phyloP scores from a whole-genome alignment of 2,113 vertebrate genomes.

The Bungarus multicinctus region DNA sequence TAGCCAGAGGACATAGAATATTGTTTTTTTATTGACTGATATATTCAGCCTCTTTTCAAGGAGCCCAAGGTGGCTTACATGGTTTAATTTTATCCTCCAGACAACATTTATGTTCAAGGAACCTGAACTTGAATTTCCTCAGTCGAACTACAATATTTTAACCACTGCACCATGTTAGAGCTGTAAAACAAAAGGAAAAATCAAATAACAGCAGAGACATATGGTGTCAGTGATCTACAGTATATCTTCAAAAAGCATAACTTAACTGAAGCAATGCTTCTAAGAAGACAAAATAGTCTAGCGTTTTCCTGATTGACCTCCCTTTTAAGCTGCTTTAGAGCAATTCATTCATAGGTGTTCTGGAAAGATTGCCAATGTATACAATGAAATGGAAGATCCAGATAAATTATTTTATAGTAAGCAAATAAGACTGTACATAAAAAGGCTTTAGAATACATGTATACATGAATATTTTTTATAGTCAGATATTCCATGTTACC shows the following conservation, averaged over 20 bases:
- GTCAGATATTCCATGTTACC: background rate
- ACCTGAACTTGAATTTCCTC: background rate
- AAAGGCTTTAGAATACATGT: accelerated
- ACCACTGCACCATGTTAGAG: background rate
- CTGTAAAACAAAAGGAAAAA: background rate
- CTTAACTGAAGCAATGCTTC: conserved; percentile 18
- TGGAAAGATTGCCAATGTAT: conserved; percentile 35
- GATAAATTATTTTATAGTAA: conserved; percentile 14
- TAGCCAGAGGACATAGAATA: background rate
- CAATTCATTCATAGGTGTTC: conserved; percentile 34
- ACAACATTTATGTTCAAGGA: background rate
- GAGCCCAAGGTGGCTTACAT: background rate
- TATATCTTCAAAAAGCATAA: conserved; percentile 5
- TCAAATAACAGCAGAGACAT: background rate
- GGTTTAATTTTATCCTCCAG: background rate
- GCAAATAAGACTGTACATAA: background rate
- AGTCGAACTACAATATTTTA: background rate
- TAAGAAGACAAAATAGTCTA: background rate
- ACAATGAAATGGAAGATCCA: conserved; percentile 4
- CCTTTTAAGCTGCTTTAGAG: conserved; percentile 38
- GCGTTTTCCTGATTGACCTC: conserved; percentile 22
- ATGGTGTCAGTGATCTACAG: conserved; percentile 11
- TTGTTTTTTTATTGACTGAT: background rate
- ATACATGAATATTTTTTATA: background rate
- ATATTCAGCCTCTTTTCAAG: background rate